Evolutionary conservation across 2,888 invertebrate genomes (phyloP).

Genomic region (Ischnura elegans): DNA sequence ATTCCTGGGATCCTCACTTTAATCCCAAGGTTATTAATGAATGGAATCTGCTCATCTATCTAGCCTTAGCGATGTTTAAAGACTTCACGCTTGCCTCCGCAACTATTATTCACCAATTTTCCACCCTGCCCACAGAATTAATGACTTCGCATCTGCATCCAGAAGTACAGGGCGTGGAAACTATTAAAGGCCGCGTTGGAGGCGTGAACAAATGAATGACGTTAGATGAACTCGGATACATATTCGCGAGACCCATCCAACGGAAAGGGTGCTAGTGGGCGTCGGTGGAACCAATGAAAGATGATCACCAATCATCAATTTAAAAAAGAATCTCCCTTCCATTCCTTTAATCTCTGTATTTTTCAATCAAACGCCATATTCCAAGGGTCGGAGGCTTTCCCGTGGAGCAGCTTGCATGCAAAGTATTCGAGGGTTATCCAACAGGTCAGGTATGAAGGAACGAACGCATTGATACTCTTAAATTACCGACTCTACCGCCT

Average conservation of each 20-base stretch:
- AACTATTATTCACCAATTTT: background rate
- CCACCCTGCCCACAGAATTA: background rate
- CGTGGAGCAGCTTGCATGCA: no score
- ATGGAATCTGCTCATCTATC: background rate
- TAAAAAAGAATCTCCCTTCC: no score
- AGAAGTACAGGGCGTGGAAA: constrained; percentile 17
- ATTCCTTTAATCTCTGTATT: no score
- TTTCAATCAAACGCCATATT: no score
- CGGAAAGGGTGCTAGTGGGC: background rate
- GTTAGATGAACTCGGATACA: background rate
- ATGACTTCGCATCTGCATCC: background rate
- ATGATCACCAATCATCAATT: no score
- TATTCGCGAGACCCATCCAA: background rate
- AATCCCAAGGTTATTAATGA: background rate
- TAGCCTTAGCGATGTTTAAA: background rate
- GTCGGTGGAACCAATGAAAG: background rate
- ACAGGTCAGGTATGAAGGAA: no score
- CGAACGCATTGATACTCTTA: no score
- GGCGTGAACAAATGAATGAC: background rate
- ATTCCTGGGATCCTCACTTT: background rate
- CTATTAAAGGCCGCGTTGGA: background rate
- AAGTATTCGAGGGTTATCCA: no score
- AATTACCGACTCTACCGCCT: no score
- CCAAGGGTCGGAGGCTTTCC: no score
- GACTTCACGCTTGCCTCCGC: background rate